Conservation (phyloP, 2,797 vertebrate genomes). For the Oreochromis mossambicus region DNA sequence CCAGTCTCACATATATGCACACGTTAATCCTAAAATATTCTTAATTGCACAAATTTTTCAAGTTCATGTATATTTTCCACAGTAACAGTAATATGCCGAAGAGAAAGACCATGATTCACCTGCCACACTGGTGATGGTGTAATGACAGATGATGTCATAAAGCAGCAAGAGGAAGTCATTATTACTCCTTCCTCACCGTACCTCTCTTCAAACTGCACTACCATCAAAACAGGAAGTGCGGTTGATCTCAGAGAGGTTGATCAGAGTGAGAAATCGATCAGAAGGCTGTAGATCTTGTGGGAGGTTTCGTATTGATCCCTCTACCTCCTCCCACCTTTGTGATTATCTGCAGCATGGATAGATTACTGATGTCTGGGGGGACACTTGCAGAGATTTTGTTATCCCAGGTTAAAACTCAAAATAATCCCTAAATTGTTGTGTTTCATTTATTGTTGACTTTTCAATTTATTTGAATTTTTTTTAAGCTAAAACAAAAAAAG, state of each 20-base stretch:
- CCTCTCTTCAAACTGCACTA: constrained; percentile 6
- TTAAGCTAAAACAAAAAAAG: background rate
- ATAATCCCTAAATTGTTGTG: background rate
- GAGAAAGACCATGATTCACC: background rate
- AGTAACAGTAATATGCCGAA: background rate
- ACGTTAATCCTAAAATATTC: background rate
- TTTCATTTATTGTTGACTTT: background rate
- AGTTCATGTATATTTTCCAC: background rate
- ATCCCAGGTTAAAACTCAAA: background rate
- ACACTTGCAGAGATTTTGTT: constrained; percentile 34
- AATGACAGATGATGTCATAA: background rate
- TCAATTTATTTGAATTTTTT: rapidly evolving
- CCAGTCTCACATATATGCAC: background rate
- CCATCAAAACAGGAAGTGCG: constrained; percentile 40
- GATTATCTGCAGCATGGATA: constrained; percentile 68
- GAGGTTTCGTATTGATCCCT: constrained; percentile 70
- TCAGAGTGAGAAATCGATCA: constrained; percentile 69
- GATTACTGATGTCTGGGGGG: constrained; percentile 59
- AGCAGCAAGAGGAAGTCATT: constrained; percentile 1
- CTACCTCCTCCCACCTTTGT: constrained; percentile 63
- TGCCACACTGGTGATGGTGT: background rate
- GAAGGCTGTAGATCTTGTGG: constrained; percentile 74
- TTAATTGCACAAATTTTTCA: background rate
- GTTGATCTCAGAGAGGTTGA: constrained; percentile 64
- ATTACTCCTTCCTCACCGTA: background rate